A percentile compares a stretch with the other conserved stretches of the same genome.
These are phyloP conservation scores for Hydrotaea cyrtoneurina DNA, from an alignment of 2,888 invertebrate genomes.

Conservation along the genomic window DNA sequence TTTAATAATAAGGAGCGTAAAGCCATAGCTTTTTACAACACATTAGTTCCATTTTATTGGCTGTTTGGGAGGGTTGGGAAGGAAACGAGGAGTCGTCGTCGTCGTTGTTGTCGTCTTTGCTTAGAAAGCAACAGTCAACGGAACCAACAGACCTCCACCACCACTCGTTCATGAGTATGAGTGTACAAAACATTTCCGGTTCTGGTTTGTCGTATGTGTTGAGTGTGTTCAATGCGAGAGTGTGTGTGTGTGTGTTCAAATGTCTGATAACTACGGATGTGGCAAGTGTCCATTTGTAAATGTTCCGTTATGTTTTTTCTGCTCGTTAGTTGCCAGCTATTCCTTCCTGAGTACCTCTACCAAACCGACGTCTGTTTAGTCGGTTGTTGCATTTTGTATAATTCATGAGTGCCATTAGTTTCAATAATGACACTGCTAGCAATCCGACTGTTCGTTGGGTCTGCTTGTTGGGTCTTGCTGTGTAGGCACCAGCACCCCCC, in stretches of 20 bases:
- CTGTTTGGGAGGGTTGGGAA: slow-evolving; percentile 11
- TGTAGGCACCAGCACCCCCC: background rate
- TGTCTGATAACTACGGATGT: slow-evolving; percentile 65
- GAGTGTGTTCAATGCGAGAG: background rate
- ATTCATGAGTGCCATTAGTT: slow-evolving; percentile 76
- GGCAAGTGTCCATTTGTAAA: slow-evolving; percentile 72
- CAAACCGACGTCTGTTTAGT: slow-evolving; percentile 18
- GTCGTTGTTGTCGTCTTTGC: too few species aligned
- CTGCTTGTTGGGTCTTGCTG: slow-evolving; percentile 8
- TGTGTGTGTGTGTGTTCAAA: slow-evolving; percentile 21
- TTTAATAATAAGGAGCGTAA: slow-evolving; percentile 62
- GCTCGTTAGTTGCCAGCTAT: background rate
- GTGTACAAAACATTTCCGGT: slow-evolving; percentile 45
- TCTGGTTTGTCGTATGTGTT: slow-evolving; percentile 44
- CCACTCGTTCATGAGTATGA: background rate
- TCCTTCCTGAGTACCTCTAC: background rate
- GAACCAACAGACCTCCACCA: background rate
- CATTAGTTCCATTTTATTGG: slow-evolving; percentile 68
- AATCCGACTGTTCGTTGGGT: slow-evolving; percentile 12
- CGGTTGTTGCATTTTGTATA: slow-evolving; percentile 72
- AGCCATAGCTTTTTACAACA: slow-evolving; percentile 66
- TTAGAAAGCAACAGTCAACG: slow-evolving; percentile 1
- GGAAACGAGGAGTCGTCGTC: background rate
- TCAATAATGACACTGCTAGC: slow-evolving; percentile 71
- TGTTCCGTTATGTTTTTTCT: slow-evolving; percentile 59